phyloP scores from a whole-genome alignment of 2,113 vertebrate genomes.

The Glaucomys volans region DNA sequence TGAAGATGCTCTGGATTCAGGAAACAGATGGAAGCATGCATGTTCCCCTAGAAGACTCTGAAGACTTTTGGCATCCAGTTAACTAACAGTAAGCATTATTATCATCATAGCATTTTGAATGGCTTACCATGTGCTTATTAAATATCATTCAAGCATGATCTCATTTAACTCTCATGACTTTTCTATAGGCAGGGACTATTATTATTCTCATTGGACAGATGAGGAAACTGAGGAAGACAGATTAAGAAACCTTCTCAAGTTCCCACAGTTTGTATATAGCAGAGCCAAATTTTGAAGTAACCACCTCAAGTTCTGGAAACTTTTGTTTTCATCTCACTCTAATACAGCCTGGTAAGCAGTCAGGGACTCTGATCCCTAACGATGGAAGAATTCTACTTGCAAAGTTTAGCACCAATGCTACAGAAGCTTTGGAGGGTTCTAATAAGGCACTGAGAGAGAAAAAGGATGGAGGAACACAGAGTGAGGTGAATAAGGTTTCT shows the following conservation, averaged over 20 bases:
- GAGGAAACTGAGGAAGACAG: neutral
- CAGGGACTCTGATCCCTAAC: neutral
- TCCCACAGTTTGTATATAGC: neutral
- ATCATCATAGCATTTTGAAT: neutral
- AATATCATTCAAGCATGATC: neutral
- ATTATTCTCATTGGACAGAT: neutral
- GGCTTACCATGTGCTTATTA: neutral
- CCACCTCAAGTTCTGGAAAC: neutral
- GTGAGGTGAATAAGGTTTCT: neutral
- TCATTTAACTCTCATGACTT: neutral
- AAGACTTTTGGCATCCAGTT: neutral
- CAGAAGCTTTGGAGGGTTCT: neutral
- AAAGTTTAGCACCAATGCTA: neutral
- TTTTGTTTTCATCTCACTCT: neutral
- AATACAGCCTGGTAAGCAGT: neutral
- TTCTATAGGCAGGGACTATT: neutral
- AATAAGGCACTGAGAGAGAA: neutral
- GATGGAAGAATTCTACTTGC: neutral
- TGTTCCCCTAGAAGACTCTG: neutral
- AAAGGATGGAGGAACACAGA: neutral
- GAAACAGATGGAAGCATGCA: neutral
- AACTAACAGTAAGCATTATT: neutral
- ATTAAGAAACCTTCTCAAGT: neutral
- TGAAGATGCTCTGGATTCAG: neutral
- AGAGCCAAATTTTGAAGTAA: conserved; percentile 4